Base-by-base conservation (phyloP, 2,888 invertebrate genomes). In the Dorcus hopei region DNA sequence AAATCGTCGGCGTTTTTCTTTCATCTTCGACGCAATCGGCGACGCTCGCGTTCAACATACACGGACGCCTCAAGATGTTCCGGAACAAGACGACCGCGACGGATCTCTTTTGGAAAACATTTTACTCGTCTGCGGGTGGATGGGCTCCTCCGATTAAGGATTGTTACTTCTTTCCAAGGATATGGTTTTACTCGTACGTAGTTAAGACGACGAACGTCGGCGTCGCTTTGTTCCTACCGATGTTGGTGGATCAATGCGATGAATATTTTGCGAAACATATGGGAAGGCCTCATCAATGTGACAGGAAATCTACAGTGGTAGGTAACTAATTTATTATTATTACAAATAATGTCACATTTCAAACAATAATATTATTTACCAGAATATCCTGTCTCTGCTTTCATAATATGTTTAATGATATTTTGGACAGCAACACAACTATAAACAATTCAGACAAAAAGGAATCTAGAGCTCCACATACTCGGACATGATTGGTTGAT, bases 191-290 rank as follows among this genome's bases (percentile, higher is more conserved):
- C 59, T 72, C 74, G 42, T 79, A 76, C 65, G 65, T 71, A 23
- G 64, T 70, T 19, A 72, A 70, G 54, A 66, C 66, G 38, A 61
- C 63, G 3, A 68, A 70, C 33, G 54, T 68, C 40, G 72, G 70
- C 48, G 66, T 76, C 14, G 75, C 70, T 2, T 56, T 77, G 7
- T 76, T 78, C 62, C 61, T 77, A 9, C 79, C 82, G 9, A 77
- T 87, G 65, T 81, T 87, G 61, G 80, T 89, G 64, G 82, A 91
- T 77, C 89, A 89, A 61, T 93, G 92, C 77, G 88, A 89, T 70
- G 84, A 85, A 60, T 80, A 82, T 33, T 83, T 89, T 75, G 81
- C 84, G 67, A 85, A 87, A 59, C 83, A 89, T 71, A 86, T 91
- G 68, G 87, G 87, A 38, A 86, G 85, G 26, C 80, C 80, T n/a